Conservation (phyloP, 2,797 vertebrate species). For the Sorex maritimensis region DNA sequence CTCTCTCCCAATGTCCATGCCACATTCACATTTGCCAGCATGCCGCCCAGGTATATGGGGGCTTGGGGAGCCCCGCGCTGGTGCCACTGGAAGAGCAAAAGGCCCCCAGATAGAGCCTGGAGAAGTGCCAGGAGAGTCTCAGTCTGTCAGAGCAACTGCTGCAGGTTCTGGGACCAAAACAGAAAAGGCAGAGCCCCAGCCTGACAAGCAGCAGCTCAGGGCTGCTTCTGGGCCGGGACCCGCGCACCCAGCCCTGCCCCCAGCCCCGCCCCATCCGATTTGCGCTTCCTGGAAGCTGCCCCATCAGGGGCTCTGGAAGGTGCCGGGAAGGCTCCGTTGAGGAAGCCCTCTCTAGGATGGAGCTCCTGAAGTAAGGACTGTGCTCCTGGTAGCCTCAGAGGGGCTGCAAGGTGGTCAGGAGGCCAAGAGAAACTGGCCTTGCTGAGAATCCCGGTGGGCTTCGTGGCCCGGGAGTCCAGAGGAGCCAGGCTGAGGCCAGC, state of each 20-base stretch:
- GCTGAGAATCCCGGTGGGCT: background rate
- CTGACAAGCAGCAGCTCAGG: background rate
- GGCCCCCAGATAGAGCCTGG: background rate
- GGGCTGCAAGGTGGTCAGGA: background rate
- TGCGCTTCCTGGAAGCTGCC: background rate
- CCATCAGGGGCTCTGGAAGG: background rate
- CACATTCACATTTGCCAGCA: fast-evolving
- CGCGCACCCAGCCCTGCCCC: too few relatives aligned
- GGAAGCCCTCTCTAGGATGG: background rate
- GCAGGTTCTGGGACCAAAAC: background rate
- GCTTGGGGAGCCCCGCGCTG: background rate
- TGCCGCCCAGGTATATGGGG: fast-evolving
- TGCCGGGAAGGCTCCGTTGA: background rate
- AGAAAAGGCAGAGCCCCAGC: background rate
- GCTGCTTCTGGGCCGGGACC: background rate
- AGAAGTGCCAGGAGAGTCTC: background rate
- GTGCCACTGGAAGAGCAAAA: background rate
- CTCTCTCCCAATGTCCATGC: background rate
- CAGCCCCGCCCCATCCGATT: too few relatives aligned
- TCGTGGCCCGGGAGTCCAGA: background rate
- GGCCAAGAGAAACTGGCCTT: background rate
- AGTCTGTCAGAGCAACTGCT: background rate
- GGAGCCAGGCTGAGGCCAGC: background rate
- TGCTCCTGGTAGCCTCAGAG: background rate
- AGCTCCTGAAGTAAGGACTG: background rate